Base-by-base conservation (phyloP, 2,888 invertebrate genomes). In the Caenorhabditis virilis region DNA sequence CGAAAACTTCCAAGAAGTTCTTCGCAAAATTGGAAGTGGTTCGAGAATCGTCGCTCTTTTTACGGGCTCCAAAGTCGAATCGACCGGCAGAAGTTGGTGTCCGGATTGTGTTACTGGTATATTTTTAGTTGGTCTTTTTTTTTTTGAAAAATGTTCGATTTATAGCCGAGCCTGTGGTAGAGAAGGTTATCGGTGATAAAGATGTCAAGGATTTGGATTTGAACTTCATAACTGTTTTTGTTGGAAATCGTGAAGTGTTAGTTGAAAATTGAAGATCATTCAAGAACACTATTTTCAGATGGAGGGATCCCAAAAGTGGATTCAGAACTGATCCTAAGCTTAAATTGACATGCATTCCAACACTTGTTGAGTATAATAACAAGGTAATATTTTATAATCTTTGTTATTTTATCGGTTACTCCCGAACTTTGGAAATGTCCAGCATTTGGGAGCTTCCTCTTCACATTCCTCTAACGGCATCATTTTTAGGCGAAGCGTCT, bases 71-170 rank as follows among this genome's bases (percentile, higher is more conserved):
- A 65, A 65, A 27, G 36, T n/a, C 4, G 49, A 60, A 22, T 53
- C 51, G 7, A 69, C 72, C 4, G 77, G 77, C 25, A 43, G 66
- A 33, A 74, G 72, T 46, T 78, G 78, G 78, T 78, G 78, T 43
- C 76, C 78, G 27, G 78, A 78, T 60, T 78, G 78, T 60, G 76
- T 73, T 15, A 46, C 48, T n/a, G 60, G 54, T 59, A 20, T 13
- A 38, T 15, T 20, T 20, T 7, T 6, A 30, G 46, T 36, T 23
- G 16, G 16, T 27, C 35, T 27, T 20, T 13, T 2, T 2, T n/a
- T 16, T 20, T 16, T 6, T 20, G 11, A 39, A 18, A 9, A 3
- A 25, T 20, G 4, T 47, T 33, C 22, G 7, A 26, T 30, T 62
- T 71, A 38, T 49, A 72, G 76, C 76, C 25, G 76, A 76, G 23